Base-by-base conservation (phyloP, 2,888 invertebrate species). In the Tenthredo notha region DNA sequence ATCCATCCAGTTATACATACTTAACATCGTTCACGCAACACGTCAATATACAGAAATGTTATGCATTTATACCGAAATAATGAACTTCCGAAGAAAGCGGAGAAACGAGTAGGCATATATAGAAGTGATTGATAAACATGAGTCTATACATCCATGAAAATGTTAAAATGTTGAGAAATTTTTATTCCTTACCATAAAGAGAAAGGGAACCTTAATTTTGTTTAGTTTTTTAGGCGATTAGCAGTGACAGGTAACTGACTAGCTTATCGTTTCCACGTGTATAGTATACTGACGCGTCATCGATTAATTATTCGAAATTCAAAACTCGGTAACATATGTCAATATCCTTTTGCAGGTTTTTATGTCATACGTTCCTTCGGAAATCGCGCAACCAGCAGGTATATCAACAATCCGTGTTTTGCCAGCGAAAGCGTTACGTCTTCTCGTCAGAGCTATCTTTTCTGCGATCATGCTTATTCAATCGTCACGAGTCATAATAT, bases 11-110 rank as follows among this genome's bases (percentile, higher is more conserved):
- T 67, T 74, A 74, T 12, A 43, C 21, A 40, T 21, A 9, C 72
- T n/a, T 70, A 25, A 25, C 37, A 70, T 18, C 70, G n/a, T 21
- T 43, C 72, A 74, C 72, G 40, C 43, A 74, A 74, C 25, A 43
- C 72, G 43, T 74, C 72, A n/a, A n/a, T 43, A n/a, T n/a, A 43
- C 10, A 43, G 2, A 33, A 67, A 40, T 21, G 12, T 74, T 43
- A 43, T 25, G 43, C 12, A 74, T 43, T 21, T 74, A 21, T 33
- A 67, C 33, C 33, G 33, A 67, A 33, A 33, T 67, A 33, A 67
- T 33, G 33, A 77, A 77, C 77, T 77, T 77, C 77, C 77, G 77
- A 77, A 29, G 77, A 77, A 77, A 77, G 77, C 54, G 7, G 50
- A 74, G 43, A 43, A 40, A 40, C 40, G 40, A 54, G 47, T 54